Conservation (phyloP, 2,113 vertebrate species). For the Thermophis baileyi region DNA sequence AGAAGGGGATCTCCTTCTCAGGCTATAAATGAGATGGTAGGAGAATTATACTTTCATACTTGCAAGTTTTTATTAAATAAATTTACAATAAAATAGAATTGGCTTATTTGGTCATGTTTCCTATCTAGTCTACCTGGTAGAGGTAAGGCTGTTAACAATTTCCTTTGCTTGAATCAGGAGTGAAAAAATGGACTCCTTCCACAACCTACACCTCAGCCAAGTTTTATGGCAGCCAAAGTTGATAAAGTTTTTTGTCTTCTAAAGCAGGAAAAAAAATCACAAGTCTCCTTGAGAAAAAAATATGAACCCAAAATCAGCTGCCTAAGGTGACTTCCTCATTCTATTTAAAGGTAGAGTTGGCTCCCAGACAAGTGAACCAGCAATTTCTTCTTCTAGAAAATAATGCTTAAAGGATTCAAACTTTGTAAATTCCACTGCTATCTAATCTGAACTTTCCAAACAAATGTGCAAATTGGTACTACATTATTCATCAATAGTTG, state of each 20-base stretch:
- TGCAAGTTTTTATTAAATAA: not conserved
- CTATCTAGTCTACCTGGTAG: not conserved
- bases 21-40: too few relatives aligned
- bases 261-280: not conserved
- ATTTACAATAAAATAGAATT: not conserved
- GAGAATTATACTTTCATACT: not conserved
- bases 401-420: not conserved
- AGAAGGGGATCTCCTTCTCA: not conserved
- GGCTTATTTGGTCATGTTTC: not conserved
- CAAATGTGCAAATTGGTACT: not conserved
- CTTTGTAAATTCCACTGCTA: not conserved
- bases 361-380: not conserved
- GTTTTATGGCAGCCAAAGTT: not conserved
- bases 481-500: not conserved
- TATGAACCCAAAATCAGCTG: not conserved
- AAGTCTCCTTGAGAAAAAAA: not conserved
- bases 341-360: not conserved
- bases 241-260: not conserved
- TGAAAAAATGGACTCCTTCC: not conserved
- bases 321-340: not conserved
- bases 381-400: not conserved
- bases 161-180: not conserved
- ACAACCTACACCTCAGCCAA: not conserved
- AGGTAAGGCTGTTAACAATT: not conserved
- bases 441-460: not conserved